Evolutionary conservation across 1,140 invertebrate species (phyloP), one percentile per base, ranked within the genome.

Genomic region (Penaeus chinensis): DNA sequence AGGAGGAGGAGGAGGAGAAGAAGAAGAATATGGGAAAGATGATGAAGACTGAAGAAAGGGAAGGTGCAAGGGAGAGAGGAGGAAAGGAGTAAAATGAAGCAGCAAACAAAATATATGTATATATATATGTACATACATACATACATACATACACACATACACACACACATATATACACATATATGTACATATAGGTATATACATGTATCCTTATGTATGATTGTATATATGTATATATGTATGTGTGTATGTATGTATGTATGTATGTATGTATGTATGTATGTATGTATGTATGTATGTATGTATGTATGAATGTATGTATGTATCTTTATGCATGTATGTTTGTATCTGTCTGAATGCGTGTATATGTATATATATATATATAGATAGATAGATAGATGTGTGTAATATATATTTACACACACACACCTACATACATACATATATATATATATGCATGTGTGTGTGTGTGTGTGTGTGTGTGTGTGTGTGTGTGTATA

Each of bases 221-320:
- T 5, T 78, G 71, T n/a, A 22, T n/a, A 22, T 18, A 24, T 81
- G 10, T 62, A 47, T 81, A 19, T 62, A 19, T 11, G 27, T 62
- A 24, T 81, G 61, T 81, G 61, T 81, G 61, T 81, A 47, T 81
- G 27, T 81, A 20, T 81, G 27, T 81, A 47, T 65, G 11, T 81
- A 47, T 81, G 42, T 60, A 42, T 78, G 42, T 78, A 32, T 42
- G 4, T 3, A 42, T 42, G 7, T 42, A 8, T 42, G 37, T 42
- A 42, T 42, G 37, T 42, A 42, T 42, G 37, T 5, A 42, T 42
- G 37, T 42, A 42, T 42, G 37, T 42, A 32, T 78, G 76, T 78
- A 32, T 78, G 76, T 4, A 3, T 78, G 76, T 60, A 11, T 78
- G 76, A 60, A 20, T 18, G 69, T 74, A 22, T 74, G 69, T 74